Evolutionary conservation across 1,140 invertebrate species (phyloP).

Genomic region (Drosophila baimaii): DNA sequence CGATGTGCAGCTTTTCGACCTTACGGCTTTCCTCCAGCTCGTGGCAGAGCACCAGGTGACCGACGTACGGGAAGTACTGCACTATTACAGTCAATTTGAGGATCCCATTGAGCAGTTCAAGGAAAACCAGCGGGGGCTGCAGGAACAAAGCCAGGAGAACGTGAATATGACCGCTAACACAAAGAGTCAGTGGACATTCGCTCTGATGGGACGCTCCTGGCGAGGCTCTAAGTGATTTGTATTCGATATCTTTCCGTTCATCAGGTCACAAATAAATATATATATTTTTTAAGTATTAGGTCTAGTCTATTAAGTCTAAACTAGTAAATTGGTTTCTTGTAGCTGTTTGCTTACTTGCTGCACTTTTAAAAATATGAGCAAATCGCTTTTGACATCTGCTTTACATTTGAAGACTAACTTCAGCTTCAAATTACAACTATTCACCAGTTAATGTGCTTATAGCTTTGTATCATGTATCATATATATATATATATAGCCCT

Average conservation of each 20-base stretch:
- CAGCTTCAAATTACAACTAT: too few relatives aligned
- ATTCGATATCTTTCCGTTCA: not conserved
- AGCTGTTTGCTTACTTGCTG: too few relatives aligned
- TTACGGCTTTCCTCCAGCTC: conserved; percentile 96
- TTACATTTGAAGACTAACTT: too few relatives aligned
- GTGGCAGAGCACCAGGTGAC: conserved; percentile 93
- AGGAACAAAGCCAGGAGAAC: conserved; percentile 87
- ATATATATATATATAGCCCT: too few relatives aligned
- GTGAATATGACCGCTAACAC: not conserved
- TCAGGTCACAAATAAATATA: too few relatives aligned
- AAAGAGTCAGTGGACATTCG: conserved; percentile 4
- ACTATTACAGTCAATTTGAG: conserved; percentile 96
- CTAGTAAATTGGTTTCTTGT: too few relatives aligned
- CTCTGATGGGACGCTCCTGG: conserved; percentile 25
- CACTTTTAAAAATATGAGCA: too few relatives aligned
- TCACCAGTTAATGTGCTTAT: too few relatives aligned
- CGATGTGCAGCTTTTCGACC: conserved; percentile 94
- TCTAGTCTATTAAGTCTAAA: too few relatives aligned
- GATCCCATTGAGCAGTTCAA: conserved; percentile 96
- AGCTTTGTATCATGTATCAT: too few relatives aligned
- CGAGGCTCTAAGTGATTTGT: not conserved
- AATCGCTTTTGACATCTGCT: too few relatives aligned
- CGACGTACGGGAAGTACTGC: conserved; percentile 96
- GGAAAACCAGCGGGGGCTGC: conserved; percentile 92
- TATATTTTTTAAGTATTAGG: too few relatives aligned